A percentile compares a stretch with the other conserved stretches of the same genome.
These are phyloP conservation scores for Colostygia pectinataria DNA, from an alignment of 2,888 invertebrate genomes.

Conservation along the genomic window DNA sequence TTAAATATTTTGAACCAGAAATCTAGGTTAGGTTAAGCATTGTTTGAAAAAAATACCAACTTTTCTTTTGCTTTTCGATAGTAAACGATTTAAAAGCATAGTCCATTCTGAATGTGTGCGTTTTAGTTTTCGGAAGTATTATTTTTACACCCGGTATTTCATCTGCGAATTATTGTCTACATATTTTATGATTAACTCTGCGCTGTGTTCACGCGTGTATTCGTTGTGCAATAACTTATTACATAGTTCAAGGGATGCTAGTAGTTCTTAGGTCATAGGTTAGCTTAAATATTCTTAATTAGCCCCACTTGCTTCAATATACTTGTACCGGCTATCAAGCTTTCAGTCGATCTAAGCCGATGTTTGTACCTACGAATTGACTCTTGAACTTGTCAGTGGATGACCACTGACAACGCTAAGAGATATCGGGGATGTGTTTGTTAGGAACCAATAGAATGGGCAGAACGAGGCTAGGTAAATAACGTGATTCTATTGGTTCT, in stretches of 20 bases:
- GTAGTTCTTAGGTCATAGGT: constrained; percentile 24
- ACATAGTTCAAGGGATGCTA: constrained; percentile 19
- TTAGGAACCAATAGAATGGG: too few relatives aligned
- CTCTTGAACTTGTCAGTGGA: background rate
- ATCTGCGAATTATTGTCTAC: background rate
- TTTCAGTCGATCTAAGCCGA: background rate
- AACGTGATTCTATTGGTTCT: too few relatives aligned
- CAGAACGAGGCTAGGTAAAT: too few relatives aligned
- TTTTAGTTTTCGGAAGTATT: too few relatives aligned
- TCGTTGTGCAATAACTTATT: constrained; percentile 33
- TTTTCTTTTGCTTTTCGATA: too few relatives aligned
- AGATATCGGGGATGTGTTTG: too few relatives aligned
- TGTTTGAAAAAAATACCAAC: too few relatives aligned
- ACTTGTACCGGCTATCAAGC: background rate
- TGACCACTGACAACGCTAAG: background rate
- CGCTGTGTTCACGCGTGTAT: constrained; percentile 15
- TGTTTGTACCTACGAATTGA: background rate
- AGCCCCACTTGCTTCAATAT: constrained; percentile 19
- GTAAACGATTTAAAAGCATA: too few relatives aligned
- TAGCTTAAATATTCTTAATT: constrained; percentile 20
- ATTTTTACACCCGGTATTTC: too few relatives aligned
- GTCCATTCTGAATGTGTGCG: too few relatives aligned
- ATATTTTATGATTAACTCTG: constrained; percentile 2
- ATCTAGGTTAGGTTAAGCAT: too few relatives aligned
- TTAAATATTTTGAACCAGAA: too few relatives aligned